A percentile compares a stretch with the other conserved stretches of the same genome.
These are phyloP conservation scores for Minunthozetes semirufus DNA, from an alignment of 2,888 invertebrate genomes.

Conservation along the genomic window DNA sequence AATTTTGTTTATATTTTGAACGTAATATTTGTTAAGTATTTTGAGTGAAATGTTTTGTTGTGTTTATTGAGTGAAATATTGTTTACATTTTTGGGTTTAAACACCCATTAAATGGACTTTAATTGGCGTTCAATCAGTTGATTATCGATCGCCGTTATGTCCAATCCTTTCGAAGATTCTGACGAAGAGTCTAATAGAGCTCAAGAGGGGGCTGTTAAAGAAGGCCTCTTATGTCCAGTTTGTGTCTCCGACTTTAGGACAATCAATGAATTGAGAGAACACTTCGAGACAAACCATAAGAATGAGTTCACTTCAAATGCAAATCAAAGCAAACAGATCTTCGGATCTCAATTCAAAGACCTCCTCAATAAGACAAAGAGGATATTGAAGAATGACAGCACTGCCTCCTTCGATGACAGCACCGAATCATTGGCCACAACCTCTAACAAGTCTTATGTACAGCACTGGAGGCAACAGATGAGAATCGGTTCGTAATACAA, in stretches of 20 bases:
- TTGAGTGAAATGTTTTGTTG: background rate
- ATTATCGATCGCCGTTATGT: background rate
- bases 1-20: too few species aligned
- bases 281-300: constrained; percentile 78
- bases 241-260: constrained; percentile 84
- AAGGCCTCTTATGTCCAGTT: constrained; percentile 92
- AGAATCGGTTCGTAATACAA: background rate
- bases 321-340: constrained; percentile 9
- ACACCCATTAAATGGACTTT: background rate
- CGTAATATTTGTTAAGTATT: background rate
- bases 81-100: background rate
- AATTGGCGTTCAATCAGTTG: background rate
- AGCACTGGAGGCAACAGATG: constrained; percentile 5
- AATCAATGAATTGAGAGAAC: constrained; percentile 69
- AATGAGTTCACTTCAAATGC: constrained; percentile 53
- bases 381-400: constrained; percentile 23
- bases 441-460: background rate
- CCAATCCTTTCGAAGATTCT: constrained; percentile 28
- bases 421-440: background rate
- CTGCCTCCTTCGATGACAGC: background rate
- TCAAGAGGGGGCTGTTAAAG: constrained; percentile 47
- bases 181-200: background rate
- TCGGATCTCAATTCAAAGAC: constrained; percentile 49
- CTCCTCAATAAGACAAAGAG: constrained; percentile 27
- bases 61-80: too few species aligned